Percentiles rank a stretch among this genome's conserved stretches.
Evolutionary conservation across 2,888 invertebrate genomes (phyloP).

Genomic region (Pollenia angustigena): DNA sequence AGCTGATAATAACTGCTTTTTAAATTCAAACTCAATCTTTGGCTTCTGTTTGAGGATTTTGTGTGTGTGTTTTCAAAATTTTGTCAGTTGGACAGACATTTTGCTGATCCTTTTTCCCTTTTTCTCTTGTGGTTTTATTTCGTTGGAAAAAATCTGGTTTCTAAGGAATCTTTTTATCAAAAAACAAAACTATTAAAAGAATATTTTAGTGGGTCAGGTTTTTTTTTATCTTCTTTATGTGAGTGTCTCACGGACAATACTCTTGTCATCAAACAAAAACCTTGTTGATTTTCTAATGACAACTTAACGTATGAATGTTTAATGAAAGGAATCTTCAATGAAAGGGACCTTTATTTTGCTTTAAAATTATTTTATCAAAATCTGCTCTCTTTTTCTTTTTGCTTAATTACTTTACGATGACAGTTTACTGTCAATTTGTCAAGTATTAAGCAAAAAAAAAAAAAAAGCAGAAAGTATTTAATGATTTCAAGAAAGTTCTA

Average conservation of each 20-base stretch:
- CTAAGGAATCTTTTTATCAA: constrained; percentile 63
- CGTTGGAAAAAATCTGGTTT: constrained; percentile 57
- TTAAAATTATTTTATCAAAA: constrained; percentile 42
- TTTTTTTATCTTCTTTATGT: constrained; percentile 16
- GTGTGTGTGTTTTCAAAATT: constrained; percentile 23
- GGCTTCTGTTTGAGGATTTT: constrained; percentile 37
- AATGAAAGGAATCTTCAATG: neutral
- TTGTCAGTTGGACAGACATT: constrained; percentile 53
- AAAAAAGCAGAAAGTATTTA: constrained; percentile 13
- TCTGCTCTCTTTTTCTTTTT: constrained; percentile 21
- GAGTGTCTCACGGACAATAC: constrained; percentile 26
- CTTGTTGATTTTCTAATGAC: constrained; percentile 72
- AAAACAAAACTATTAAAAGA: neutral
- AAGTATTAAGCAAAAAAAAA: constrained; percentile 43
- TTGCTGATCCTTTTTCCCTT: constrained; percentile 60
- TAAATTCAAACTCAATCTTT: constrained; percentile 58
- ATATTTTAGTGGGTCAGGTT: constrained; percentile 65
- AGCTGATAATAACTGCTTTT: constrained; percentile 63
- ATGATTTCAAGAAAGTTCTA: neutral
- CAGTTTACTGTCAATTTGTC: constrained; percentile 71
- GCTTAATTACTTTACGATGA: constrained; percentile 60
- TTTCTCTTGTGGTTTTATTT: constrained; percentile 67
- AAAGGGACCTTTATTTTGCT: constrained; percentile 8
- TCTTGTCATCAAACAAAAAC: constrained; percentile 56
- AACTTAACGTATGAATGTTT: constrained; percentile 25